Base-by-base conservation (phyloP, 2,888 invertebrate genomes). In the Mechanitis messenoides region DNA sequence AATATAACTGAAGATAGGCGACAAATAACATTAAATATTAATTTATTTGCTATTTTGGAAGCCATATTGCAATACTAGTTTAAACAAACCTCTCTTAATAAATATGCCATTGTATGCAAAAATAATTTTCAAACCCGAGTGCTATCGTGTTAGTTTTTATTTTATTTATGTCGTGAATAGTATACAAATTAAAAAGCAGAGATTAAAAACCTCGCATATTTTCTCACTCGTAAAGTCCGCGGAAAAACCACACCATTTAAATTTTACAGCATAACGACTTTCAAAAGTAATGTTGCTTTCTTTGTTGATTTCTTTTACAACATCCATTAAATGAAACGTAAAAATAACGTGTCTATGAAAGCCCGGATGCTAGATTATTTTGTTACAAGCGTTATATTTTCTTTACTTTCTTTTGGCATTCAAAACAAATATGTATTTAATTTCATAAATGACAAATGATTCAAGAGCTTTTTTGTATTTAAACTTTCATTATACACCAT, bases 161-260 rank as follows among this genome's bases (percentile, higher is more conserved):
- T 2, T 31, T 50, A 3, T 31, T 50, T 31, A 50, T 50, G 28
- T 50, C 31, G 28, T 5, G 31, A 50, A 50, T 20, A 20, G 20
- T 20, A 20, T 50, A 50, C 47, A 20, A 50, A 28, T 28, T 31
- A 50, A 50, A 31, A 31, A 50, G 28, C 50, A 50, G 28, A 31
- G 31, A 50, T 50, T 55, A 28, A n/a, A 59, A 61, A 55, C 61
- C 63, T 59, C 42, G 60, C 62, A 62, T 59, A 61, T 68, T 62
- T 63, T 59, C 63, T 65, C 58, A 60, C 56, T 53, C 59, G 60
- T 65, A 64, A 62, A 59, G 47, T 59, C 20, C 63, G 45, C 59
- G 68, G 58, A 61, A 62, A 58, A 69, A 67, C 65, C 65, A 57
- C 67, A 63, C 62, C 65, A 62, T 69, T 69, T 70, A 62, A 66